Conservation (phyloP, 2,888 invertebrate species). For the Conchocele bisecta region DNA sequence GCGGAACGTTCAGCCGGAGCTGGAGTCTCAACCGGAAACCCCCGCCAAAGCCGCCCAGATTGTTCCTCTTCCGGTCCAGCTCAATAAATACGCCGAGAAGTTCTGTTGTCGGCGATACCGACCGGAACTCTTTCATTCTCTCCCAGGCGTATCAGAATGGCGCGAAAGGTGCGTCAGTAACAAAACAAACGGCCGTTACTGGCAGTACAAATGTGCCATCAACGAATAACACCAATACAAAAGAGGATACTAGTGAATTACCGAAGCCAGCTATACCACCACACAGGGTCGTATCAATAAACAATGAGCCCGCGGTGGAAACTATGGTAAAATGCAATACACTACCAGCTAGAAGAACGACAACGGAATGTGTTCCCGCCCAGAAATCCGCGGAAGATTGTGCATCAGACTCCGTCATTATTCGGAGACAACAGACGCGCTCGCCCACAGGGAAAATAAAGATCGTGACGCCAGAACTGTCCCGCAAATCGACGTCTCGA, state of each 20-base stretch:
- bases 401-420: neutral
- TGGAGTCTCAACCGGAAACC: conserved; percentile 68
- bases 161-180: conserved; percentile 1
- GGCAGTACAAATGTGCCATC: neutral
- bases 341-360: neutral
- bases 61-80: conserved; percentile 71
- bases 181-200: neutral
- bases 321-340: neutral
- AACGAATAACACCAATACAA: conserved; percentile 2
- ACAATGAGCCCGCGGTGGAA: conserved; percentile 26
- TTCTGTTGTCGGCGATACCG: conserved; percentile 59
- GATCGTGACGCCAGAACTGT: conserved; percentile 70
- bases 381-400: neutral
- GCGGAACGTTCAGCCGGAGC: conserved; percentile 56
- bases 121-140: conserved; percentile 61
- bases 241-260: conserved; percentile 28
- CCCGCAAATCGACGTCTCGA: conserved; percentile 58
- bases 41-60: conserved; percentile 76
- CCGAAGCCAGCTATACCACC: no score
- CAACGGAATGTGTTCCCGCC: neutral
- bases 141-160: conserved; percentile 58
- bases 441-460: conserved; percentile 62
- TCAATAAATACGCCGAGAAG: conserved; percentile 67
- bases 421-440: conserved; percentile 15
- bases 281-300: neutral